Percentiles rank a stretch among this genome's conserved stretches.
These are phyloP conservation scores for Hoplodrina ambigua DNA, from an alignment of 2,888 invertebrate genomes.

Conservation along the genomic window DNA sequence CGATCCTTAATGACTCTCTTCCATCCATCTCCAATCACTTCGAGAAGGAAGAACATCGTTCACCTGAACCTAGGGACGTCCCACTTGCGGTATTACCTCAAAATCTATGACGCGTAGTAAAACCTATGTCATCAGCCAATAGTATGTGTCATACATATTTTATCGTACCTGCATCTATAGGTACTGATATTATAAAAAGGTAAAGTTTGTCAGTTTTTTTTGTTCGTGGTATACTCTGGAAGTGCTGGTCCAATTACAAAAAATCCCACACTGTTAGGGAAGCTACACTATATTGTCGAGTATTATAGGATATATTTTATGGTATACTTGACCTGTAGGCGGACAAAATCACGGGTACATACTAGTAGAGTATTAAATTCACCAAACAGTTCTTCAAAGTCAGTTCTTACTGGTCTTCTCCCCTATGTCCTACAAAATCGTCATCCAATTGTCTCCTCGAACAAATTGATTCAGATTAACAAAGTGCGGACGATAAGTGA, in stretches of 20 bases:
- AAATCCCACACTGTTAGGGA: too few relatives aligned
- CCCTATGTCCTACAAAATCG: slow-evolving; percentile 52
- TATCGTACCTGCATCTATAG: background rate
- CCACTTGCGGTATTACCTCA: slow-evolving; percentile 14
- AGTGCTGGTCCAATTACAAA: too few relatives aligned
- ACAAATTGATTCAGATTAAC: slow-evolving; percentile 89
- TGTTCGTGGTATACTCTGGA: too few relatives aligned
- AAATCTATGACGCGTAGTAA: slow-evolving; percentile 13
- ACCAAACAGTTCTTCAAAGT: background rate
- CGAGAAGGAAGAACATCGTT: background rate
- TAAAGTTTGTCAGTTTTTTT: too few relatives aligned
- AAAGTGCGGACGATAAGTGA: slow-evolving; percentile 85
- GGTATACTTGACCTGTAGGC: too few relatives aligned
- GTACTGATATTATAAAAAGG: too few relatives aligned
- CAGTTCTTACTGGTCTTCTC: slow-evolving; percentile 18
- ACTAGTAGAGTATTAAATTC: background rate
- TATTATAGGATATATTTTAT: too few relatives aligned
- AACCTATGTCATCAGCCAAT: slow-evolving; percentile 11
- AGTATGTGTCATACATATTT: slow-evolving; percentile 19
- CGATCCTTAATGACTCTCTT: too few relatives aligned
- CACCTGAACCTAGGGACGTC: background rate
- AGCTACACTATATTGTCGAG: too few relatives aligned
- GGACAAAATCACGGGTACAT: too few relatives aligned
- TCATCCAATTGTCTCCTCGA: slow-evolving; percentile 83
- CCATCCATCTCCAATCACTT: too few relatives aligned